Conservation (phyloP, 1,140 invertebrate genomes). For the Drosophila simulans region DNA sequence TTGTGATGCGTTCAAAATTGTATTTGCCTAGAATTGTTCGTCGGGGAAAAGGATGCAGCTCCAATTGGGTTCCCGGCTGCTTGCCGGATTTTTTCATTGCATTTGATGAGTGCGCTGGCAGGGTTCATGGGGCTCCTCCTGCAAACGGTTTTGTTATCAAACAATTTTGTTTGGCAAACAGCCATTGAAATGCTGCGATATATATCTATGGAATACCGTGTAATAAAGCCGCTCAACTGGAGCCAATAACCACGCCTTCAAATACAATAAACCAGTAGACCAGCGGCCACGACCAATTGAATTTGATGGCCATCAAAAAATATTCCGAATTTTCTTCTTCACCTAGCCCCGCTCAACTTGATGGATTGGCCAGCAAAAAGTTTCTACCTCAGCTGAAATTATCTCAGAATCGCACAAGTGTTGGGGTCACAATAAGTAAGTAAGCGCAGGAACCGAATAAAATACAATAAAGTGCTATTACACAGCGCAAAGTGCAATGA, state of each 20-base stretch:
- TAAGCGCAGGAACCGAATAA: constrained; percentile 30
- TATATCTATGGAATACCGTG: constrained; percentile 22
- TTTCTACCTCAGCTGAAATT: constrained; percentile 10
- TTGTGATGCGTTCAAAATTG: constrained; percentile 81
- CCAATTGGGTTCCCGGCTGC: constrained; percentile 60
- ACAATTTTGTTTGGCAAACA: constrained; percentile 63
- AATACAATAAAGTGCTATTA: constrained; percentile 68
- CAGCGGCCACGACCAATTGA: constrained; percentile 36
- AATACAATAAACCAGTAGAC: constrained; percentile 40
- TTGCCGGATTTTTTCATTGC: constrained; percentile 66
- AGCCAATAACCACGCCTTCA: constrained; percentile 46
- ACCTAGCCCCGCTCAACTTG: background rate
- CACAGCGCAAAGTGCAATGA: constrained; percentile 78
- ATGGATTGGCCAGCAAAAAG: constrained; percentile 23
- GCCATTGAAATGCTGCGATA: constrained; percentile 29
- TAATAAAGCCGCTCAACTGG: constrained; percentile 61
- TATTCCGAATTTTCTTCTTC: constrained; percentile 12
- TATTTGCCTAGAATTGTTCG: constrained; percentile 75
- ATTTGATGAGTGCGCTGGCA: constrained; percentile 64
- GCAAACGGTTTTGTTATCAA: constrained; percentile 62
- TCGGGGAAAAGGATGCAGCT: constrained; percentile 43
- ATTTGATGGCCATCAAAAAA: constrained; percentile 41
- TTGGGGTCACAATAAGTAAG: background rate
- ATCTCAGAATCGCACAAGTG: constrained; percentile 36
- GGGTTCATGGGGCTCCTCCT: constrained; percentile 21